These are phyloP conservation scores for Linnaemya tessellans DNA, from an alignment of 2,888 invertebrate species.

Conservation along the genomic window DNA sequence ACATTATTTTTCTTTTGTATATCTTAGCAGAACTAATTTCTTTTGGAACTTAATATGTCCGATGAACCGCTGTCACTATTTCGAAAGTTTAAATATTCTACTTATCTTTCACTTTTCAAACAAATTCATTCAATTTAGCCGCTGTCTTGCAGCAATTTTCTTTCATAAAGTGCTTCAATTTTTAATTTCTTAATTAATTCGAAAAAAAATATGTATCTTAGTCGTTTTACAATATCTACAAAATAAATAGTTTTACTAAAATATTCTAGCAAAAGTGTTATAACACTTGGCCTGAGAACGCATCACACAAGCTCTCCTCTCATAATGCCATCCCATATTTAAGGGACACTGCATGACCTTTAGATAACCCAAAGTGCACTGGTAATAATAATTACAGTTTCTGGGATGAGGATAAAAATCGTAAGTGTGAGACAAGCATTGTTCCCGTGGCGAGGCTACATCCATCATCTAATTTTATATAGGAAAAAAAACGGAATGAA, in stretches of 20 bases:
- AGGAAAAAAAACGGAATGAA: background rate
- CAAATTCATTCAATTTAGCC: too few species aligned
- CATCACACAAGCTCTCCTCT: slow-evolving; percentile 77
- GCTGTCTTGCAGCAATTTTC: too few species aligned
- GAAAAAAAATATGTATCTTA: background rate
- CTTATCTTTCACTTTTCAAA: too few species aligned
- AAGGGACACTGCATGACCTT: slow-evolving; percentile 81
- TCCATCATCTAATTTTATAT: slow-evolving; percentile 41
- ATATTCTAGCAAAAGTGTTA: slow-evolving; percentile 27
- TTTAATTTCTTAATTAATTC: background rate
- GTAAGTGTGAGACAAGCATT: slow-evolving; percentile 40
- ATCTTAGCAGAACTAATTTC: too few species aligned
- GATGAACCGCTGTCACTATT: too few species aligned
- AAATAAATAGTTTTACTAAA: background rate
- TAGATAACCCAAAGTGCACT: slow-evolving; percentile 78
- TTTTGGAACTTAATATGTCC: too few species aligned
- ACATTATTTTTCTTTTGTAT: too few species aligned
- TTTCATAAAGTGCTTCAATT: background rate
- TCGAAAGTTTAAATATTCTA: too few species aligned
- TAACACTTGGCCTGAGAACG: slow-evolving; percentile 76
- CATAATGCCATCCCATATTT: slow-evolving; percentile 80
- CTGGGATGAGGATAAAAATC: slow-evolving; percentile 76
- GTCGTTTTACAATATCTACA: too few species aligned
- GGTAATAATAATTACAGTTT: slow-evolving; percentile 81
- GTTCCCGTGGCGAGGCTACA: slow-evolving; percentile 53